These are phyloP conservation scores for Bubo scandiacus DNA, from an alignment of 2,113 vertebrate species.

Conservation along the genomic window DNA sequence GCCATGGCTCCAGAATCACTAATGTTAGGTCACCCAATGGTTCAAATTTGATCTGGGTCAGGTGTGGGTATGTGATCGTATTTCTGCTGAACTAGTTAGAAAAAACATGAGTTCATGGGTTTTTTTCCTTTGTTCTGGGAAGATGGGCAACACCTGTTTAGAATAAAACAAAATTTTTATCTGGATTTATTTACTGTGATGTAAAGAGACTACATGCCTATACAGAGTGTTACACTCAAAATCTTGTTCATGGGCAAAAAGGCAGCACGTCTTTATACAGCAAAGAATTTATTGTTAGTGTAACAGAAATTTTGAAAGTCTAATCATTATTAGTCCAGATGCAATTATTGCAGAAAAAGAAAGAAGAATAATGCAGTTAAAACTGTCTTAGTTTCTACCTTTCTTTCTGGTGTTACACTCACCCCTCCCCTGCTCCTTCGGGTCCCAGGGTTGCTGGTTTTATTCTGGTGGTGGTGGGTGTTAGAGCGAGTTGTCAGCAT, in stretches of 20 bases:
- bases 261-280: not conserved
- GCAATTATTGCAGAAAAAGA: not conserved
- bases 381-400: not conserved
- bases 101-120: not conserved
- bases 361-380: not conserved
- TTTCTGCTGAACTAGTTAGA: conserved; percentile 9
- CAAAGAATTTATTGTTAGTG: not conserved
- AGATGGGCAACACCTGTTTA: conserved; percentile 5
- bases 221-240: not conserved
- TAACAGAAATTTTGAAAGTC: not conserved
- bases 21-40: not conserved
- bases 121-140: not conserved
- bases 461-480: not conserved
- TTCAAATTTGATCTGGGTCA: conserved; percentile 1
- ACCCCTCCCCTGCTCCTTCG: not conserved
- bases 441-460: not conserved
- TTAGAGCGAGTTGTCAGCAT: not conserved
- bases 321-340: not conserved
- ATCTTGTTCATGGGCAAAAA: not conserved
- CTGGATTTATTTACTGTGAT: conserved; percentile 44
- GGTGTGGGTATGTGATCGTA: not conserved
- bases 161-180: not conserved
- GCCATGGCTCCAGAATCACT: not conserved
- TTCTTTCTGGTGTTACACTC: not conserved
- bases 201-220: not conserved